A percentile compares a stretch with the other conserved stretches of the same genome.
Conservation (phyloP, 2,797 vertebrate species). For the Ptychobarbus kaznakovi region DNA sequence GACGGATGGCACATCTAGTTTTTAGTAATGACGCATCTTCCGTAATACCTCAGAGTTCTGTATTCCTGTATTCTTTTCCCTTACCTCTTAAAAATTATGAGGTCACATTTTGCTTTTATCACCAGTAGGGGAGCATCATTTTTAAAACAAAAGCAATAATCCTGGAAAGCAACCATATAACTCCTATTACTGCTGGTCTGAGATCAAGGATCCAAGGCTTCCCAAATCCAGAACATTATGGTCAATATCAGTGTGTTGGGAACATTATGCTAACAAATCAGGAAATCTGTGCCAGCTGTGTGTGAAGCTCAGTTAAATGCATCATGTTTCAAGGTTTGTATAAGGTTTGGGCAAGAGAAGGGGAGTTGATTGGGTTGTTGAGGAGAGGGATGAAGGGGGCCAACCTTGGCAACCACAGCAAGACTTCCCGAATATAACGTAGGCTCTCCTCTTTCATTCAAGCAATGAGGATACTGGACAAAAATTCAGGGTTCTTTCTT, state of each 20-base stretch:
- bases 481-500: slow-evolving; percentile 67
- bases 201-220: slow-evolving; percentile 37
- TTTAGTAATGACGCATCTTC: background rate
- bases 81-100: background rate
- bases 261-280: slow-evolving; percentile 68
- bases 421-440: slow-evolving; percentile 79
- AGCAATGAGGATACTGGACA: slow-evolving; percentile 68
- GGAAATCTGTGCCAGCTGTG: slow-evolving; percentile 71
- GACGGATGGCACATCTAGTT: background rate
- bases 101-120: slow-evolving; percentile 20
- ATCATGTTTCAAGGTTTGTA: slow-evolving; percentile 68
- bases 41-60: background rate
- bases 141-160: slow-evolving; percentile 31
- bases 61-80: slow-evolving; percentile 18
- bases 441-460: slow-evolving; percentile 68
- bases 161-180: slow-evolving; percentile 14
- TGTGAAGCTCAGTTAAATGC: slow-evolving; percentile 49
- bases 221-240: slow-evolving; percentile 23
- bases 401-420: slow-evolving; percentile 69
- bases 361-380: slow-evolving; percentile 41
- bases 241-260: slow-evolving; percentile 48
- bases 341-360: slow-evolving; percentile 66
- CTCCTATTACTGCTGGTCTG: slow-evolving; percentile 8
- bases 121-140: background rate
- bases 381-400: slow-evolving; percentile 50